phyloP scores from a whole-genome alignment of 2,113 vertebrate species.

The Rhea americana region DNA sequence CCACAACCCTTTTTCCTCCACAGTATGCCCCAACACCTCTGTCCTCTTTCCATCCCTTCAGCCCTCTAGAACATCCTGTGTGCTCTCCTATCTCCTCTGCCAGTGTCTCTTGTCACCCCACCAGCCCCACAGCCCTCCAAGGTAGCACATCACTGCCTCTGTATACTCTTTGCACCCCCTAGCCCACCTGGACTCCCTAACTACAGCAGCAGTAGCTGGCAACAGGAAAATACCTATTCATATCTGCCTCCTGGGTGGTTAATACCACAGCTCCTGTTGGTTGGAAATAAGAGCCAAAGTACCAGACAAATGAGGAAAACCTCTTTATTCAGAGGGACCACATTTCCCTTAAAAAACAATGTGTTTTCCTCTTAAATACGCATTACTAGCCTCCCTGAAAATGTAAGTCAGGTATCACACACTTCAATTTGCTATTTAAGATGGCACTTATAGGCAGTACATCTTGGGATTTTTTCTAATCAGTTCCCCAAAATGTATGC shows the following conservation, averaged over 20 bases:
- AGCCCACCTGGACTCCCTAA: not conserved
- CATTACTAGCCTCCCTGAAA: not conserved
- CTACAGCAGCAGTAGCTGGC: not conserved
- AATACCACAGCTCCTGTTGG: not conserved
- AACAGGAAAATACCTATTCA: not conserved
- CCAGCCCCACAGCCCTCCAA: not conserved
- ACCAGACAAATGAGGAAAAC: not conserved
- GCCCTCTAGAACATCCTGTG: not conserved
- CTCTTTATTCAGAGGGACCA: not conserved
- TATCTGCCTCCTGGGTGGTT: not conserved
- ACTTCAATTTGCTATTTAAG: not conserved
- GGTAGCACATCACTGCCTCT: not conserved
- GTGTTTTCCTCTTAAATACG: not conserved
- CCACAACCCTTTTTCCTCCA: not conserved
- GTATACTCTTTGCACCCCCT: accelerated
- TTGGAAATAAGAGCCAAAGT: not conserved
- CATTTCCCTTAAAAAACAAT: not conserved
- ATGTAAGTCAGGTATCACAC: not conserved
- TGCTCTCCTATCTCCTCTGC: not conserved
- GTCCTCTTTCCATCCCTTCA: not conserved
- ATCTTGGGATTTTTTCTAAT: not conserved
- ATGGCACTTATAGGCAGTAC: not conserved
- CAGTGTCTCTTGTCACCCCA: not conserved
- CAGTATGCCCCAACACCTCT: not conserved
- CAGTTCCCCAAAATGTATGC: not conserved